Conservation (phyloP, 2,888 invertebrate genomes). For the Nomada hirtipes region DNA sequence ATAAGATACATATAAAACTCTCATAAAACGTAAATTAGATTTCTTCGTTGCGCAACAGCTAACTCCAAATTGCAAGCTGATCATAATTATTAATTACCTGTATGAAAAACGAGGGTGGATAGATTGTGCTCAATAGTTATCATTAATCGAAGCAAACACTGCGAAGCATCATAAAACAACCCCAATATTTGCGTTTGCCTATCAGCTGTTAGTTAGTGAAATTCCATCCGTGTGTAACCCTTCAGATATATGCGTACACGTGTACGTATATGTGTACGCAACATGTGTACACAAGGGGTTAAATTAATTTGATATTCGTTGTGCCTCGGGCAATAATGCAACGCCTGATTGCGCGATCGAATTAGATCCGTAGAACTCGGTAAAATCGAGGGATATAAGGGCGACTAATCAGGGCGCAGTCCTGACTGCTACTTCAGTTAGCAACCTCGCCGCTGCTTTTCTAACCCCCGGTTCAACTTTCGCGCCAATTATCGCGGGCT, state of each 20-base stretch:
- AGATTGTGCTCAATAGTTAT: not conserved
- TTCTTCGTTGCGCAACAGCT: too few species aligned
- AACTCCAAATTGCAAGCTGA: not conserved
- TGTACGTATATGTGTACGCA: not conserved
- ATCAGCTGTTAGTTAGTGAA: constrained; percentile 45
- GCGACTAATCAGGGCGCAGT: not conserved
- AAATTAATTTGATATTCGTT: constrained; percentile 43
- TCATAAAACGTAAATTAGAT: too few species aligned
- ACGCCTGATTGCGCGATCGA: constrained; percentile 60
- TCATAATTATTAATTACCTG: too few species aligned
- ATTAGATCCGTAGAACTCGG: constrained; percentile 50
- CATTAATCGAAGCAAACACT: constrained; percentile 16
- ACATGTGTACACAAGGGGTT: not conserved
- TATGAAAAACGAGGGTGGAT: too few species aligned
- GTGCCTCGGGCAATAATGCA: constrained; percentile 42
- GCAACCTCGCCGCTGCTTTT: not conserved
- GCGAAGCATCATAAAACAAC: constrained; percentile 1
- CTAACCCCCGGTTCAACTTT: constrained; percentile 12
- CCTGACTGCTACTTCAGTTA: constrained; percentile 16
- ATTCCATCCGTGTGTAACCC: constrained; percentile 21
- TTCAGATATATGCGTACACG: too few species aligned
- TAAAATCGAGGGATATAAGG: constrained; percentile 1
- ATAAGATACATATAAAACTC: too few species aligned
- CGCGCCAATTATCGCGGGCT: not conserved
- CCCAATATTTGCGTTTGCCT: constrained; percentile 12